Conservation (phyloP, 2,113 vertebrate species). For the Psophia crepitans region DNA sequence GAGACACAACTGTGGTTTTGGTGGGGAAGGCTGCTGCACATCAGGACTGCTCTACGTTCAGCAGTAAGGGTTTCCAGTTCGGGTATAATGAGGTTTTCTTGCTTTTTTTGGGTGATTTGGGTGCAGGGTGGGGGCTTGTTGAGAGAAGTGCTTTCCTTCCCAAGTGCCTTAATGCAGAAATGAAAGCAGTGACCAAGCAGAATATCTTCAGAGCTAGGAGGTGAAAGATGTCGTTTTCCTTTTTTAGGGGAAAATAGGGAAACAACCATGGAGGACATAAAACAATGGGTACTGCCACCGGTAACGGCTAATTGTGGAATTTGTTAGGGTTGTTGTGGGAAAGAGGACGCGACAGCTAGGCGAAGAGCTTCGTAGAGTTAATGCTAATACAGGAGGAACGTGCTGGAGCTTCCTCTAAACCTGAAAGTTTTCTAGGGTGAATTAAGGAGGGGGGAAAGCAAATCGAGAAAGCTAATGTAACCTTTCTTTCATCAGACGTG, state of each 20-base stretch:
- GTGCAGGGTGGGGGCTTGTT: background rate
- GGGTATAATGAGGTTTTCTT: background rate
- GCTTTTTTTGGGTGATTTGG: background rate
- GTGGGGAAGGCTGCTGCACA: accelerated
- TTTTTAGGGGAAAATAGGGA: background rate
- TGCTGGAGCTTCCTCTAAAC: background rate
- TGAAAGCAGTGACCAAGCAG: background rate
- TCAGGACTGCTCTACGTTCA: background rate
- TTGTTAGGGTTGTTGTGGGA: background rate
- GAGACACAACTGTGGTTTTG: background rate
- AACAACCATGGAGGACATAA: background rate
- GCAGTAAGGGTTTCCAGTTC: accelerated
- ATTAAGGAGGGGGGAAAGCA: background rate
- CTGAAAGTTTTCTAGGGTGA: background rate
- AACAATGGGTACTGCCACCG: background rate
- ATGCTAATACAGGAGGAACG: background rate
- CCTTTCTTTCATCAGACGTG: conserved; percentile 79
- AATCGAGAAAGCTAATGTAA: background rate
- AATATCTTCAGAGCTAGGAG: background rate
- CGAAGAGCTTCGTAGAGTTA: background rate
- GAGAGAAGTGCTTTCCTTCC: background rate
- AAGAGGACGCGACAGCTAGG: background rate
- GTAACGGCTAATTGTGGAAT: background rate
- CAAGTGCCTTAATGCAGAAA: background rate
- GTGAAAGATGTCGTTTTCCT: background rate